Base-by-base conservation (phyloP, 2,888 invertebrate species). In the Eurytoma adleriae region DNA sequence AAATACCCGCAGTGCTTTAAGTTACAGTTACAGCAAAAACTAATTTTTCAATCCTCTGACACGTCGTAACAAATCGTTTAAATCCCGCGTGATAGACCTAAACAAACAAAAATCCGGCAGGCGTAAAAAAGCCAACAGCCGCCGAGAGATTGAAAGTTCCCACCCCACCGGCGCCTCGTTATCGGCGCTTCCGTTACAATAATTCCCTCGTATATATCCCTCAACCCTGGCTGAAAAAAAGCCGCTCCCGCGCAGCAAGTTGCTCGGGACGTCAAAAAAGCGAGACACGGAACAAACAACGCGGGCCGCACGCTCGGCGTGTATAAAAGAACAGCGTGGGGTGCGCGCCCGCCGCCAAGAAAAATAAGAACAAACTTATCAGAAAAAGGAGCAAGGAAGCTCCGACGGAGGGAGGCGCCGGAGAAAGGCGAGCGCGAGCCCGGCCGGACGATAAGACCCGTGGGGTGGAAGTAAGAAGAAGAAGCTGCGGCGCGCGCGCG, bases 401-500 rank as follows among this genome's bases (percentile, higher is more conserved):
- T n/a, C n/a, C n/a, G n/a, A n/a, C n/a, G 2, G 27, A 48, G n/a
- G 40, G 2, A 18, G n/a, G 62, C 50, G 13, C 5, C 40, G 18
- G 16, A 18, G 59, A 52, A 48, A 62, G 48, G 50, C 40, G 16
- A 16, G 50, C n/a, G 27, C 30, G 5, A 54, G 59, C 27, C 70
- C 69, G 14, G 18, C 18, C 54, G 40, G 68, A 69, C 30, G 77
- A 76, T 61, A 78, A 77, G 68, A 54, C 56, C 7, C 40, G 54
- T 69, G 50, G 72, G 79, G 62, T 40, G 69, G 75, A 27, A 61
- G 74, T 79, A 77, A 69, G 81, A 40, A 75, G 83, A 84, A 83
- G 85, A 84, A 84, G 85, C 86, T 83, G 83, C 84, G 85, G 84
- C 84, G 85, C 85, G 84, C 85, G 85, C 85, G 85, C n/a, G n/a